Conservation (phyloP, 2,797 vertebrate genomes). For the Hydrolagus colliei region DNA sequence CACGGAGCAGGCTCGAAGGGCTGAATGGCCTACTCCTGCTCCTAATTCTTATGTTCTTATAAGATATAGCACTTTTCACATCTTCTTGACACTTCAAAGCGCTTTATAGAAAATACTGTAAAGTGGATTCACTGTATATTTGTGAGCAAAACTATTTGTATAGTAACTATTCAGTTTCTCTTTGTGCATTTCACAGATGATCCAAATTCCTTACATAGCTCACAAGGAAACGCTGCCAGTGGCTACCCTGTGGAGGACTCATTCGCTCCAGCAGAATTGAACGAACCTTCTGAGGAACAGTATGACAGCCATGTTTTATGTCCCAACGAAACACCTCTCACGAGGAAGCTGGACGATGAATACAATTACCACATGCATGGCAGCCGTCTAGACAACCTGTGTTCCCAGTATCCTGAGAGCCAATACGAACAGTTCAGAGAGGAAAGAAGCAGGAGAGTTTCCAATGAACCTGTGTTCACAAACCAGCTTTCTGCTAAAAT, state of each 20-base stretch:
- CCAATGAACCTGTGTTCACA: slow-evolving; percentile 43
- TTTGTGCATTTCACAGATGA: slow-evolving; percentile 54
- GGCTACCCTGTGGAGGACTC: slow-evolving; percentile 63
- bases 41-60: no score
- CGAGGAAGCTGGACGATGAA: slow-evolving; percentile 75
- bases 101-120: no score
- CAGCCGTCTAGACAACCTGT: slow-evolving; percentile 49
- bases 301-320: slow-evolving; percentile 38
- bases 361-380: slow-evolving; percentile 71
- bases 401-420: not conserved
- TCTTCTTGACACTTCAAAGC: no score
- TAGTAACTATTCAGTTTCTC: not conserved
- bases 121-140: no score
- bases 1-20: no score
- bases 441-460: slow-evolving; percentile 49
- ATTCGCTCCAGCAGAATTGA: slow-evolving; percentile 37
- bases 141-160: no score
- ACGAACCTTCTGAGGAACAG: slow-evolving; percentile 48
- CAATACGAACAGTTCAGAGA: not conserved
- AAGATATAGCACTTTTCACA: no score
- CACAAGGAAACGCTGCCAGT: slow-evolving; percentile 53
- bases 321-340: slow-evolving; percentile 43
- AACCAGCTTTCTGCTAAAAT: not conserved
- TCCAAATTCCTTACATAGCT: slow-evolving; percentile 72
- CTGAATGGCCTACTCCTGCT: no score